phyloP scores from a whole-genome alignment of 2,113 vertebrate species.

The Ctenomys sociabilis region DNA sequence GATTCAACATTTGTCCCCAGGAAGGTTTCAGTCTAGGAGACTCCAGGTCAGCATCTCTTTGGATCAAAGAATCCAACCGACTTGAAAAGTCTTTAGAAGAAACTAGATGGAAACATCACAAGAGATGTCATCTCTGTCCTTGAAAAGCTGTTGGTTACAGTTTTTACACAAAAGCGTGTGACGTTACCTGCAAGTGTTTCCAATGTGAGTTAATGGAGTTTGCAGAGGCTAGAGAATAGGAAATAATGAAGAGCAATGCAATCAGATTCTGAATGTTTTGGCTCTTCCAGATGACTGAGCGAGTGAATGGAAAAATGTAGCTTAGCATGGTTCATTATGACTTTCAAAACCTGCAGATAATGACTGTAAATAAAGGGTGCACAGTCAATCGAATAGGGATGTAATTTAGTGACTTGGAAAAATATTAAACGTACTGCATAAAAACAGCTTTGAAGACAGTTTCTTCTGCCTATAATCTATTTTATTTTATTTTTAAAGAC shows the following conservation, averaged over 20 bases:
- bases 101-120: slow-evolving; percentile 28
- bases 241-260: slow-evolving; percentile 64
- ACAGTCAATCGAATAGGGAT: background rate
- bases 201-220: slow-evolving; percentile 60
- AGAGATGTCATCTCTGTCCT: slow-evolving; percentile 43
- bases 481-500: slow-evolving; percentile 63
- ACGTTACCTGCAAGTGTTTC: slow-evolving; percentile 47
- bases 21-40: background rate
- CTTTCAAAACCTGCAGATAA: slow-evolving; percentile 69
- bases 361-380: slow-evolving; percentile 54
- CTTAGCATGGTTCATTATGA: slow-evolving; percentile 62
- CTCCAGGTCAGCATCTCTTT: slow-evolving; percentile 28
- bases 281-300: slow-evolving; percentile 69
- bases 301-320: slow-evolving; percentile 70
- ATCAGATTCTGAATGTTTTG: slow-evolving; percentile 64
- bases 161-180: slow-evolving; percentile 53
- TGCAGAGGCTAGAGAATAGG: slow-evolving; percentile 26
- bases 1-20: background rate
- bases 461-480: background rate
- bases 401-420: slow-evolving; percentile 62
- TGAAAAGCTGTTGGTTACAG: slow-evolving; percentile 49
- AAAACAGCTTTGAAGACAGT: slow-evolving; percentile 43
- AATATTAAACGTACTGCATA: slow-evolving; percentile 35
- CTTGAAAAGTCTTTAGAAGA: slow-evolving; percentile 37
- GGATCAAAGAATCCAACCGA: slow-evolving; percentile 9